Evolutionary conservation across 2,888 invertebrate genomes (phyloP).

Genomic region (Shargacucullia verbasci): DNA sequence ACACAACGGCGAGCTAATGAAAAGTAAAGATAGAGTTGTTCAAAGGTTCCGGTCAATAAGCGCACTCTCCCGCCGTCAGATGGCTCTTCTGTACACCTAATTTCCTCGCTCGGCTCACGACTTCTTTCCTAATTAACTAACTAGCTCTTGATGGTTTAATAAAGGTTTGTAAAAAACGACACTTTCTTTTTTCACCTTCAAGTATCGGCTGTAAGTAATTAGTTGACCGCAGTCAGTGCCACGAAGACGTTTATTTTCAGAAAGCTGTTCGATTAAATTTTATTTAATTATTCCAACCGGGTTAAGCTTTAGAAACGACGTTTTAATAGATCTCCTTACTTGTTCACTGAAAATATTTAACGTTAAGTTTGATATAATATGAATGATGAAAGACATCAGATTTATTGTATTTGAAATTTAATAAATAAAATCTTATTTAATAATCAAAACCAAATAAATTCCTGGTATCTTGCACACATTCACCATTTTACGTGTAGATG

Average conservation of each 20-base stretch:
- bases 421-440: no score
- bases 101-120: constrained; percentile 66
- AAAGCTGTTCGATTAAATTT: constrained; percentile 21
- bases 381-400: no score
- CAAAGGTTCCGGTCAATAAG: constrained; percentile 62
- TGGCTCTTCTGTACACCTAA: constrained; percentile 64
- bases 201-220: constrained; percentile 26
- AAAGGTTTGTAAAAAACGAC: constrained; percentile 43
- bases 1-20: constrained; percentile 63
- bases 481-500: no score
- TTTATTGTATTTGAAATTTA: no score
- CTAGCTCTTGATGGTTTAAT: constrained; percentile 58
- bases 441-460: no score
- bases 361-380: no score
- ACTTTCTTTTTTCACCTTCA: constrained; percentile 24
- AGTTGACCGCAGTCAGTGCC: constrained; percentile 22
- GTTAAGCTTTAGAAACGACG: background rate
- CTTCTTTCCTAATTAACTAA: constrained; percentile 66
- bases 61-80: constrained; percentile 59
- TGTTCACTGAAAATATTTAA: background rate
- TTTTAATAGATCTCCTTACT: background rate
- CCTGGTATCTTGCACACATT: no score
- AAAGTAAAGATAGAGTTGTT: constrained; percentile 69
- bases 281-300: constrained; percentile 20
- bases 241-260: constrained; percentile 4